Conservation (phyloP, 2,797 vertebrate genomes). For the Zenarchopterus dispar region DNA sequence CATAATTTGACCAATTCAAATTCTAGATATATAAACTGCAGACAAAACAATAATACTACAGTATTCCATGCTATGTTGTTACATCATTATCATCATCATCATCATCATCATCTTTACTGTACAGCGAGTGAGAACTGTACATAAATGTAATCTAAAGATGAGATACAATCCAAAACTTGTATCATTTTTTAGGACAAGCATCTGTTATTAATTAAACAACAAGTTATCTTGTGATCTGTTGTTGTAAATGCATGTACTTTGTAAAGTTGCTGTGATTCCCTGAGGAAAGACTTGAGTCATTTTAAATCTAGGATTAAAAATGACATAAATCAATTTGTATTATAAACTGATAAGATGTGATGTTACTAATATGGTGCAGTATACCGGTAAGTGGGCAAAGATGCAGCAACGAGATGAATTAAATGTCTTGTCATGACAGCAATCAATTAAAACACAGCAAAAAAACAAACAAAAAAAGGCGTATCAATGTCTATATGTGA, state of each 20-base stretch:
- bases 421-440: slow-evolving; percentile 32
- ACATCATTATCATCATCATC: neutral
- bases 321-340: neutral
- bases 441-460: slow-evolving; percentile 63
- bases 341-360: neutral
- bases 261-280: neutral
- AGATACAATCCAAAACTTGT: neutral
- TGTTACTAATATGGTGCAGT: neutral
- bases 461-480: slow-evolving; percentile 15
- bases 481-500: slow-evolving; percentile 2
- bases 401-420: neutral
- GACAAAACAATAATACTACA: neutral
- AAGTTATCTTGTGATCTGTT: slow-evolving; percentile 6
- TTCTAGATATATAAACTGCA: neutral
- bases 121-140: no score
- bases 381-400: neutral
- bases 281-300: neutral
- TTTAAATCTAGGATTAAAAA: neutral
- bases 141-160: no score
- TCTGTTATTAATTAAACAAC: neutral
- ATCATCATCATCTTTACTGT: neutral
- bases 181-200: neutral
- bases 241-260: neutral
- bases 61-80: fast-evolving
- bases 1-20: neutral